phyloP scores from a whole-genome alignment of 1,140 invertebrate species.

The Trichonephila inaurata region DNA sequence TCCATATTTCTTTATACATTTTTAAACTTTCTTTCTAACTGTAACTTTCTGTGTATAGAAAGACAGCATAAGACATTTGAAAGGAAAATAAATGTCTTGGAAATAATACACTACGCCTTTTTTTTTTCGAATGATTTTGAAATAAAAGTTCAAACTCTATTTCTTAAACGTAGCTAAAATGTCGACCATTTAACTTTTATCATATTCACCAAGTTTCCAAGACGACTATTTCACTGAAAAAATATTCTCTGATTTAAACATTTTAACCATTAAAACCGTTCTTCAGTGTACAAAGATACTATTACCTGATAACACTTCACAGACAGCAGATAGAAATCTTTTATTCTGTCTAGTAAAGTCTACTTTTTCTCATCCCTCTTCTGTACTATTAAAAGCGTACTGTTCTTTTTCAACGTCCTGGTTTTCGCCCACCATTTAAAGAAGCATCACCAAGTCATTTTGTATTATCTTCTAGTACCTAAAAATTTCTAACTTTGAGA shows the following conservation, averaged over 20 bases:
- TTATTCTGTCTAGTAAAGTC: neutral
- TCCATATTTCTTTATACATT: neutral
- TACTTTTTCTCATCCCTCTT: no score
- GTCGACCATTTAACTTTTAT: neutral
- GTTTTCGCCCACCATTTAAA: conserved; percentile 2
- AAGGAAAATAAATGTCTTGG: neutral
- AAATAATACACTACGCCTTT: neutral
- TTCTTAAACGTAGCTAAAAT: neutral
- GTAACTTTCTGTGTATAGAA: neutral
- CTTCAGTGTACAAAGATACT: neutral
- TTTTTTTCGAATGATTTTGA: neutral
- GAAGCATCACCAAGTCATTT: neutral
- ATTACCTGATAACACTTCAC: neutral
- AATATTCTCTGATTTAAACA: neutral
- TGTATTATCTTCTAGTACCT: neutral
- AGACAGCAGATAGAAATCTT: neutral
- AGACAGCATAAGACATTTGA: neutral
- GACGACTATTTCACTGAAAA: neutral
- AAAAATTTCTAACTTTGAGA: neutral
- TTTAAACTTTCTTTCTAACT: neutral
- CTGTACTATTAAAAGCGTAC: no score
- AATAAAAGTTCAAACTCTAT: neutral
- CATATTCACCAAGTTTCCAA: neutral
- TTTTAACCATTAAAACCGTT: neutral
- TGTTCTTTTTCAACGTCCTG: neutral